Conservation (phyloP, 1,140 invertebrate genomes). For the Zaprionus tsacasi region DNA sequence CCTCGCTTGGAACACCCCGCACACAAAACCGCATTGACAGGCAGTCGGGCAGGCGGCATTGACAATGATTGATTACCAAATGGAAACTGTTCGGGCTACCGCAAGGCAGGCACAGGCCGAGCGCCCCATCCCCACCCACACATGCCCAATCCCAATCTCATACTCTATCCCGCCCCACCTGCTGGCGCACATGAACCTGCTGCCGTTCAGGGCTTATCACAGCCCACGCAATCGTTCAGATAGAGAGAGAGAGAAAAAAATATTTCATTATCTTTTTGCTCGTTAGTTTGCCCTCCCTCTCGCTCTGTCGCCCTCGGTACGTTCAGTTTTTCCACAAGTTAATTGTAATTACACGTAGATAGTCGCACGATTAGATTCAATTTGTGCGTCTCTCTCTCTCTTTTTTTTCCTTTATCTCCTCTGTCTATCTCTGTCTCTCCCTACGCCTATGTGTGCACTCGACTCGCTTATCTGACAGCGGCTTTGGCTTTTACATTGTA, state of each 20-base stretch:
- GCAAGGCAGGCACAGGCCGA: background rate
- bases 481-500: conserved; percentile 41
- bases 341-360: conserved; percentile 82
- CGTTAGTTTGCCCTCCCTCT: conserved; percentile 54
- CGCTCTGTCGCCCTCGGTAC: conserved; percentile 5
- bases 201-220: conserved; percentile 25
- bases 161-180: conserved; percentile 31
- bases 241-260: conserved; percentile 30
- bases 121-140: background rate
- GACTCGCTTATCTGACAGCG: conserved; percentile 31
- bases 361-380: conserved; percentile 79
- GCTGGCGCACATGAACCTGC: conserved; percentile 38
- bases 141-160: background rate
- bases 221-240: conserved; percentile 30
- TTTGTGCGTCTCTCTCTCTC: conserved; percentile 46
- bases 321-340: conserved; percentile 38
- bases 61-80: conserved; percentile 82
- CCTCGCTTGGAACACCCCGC: too few relatives aligned
- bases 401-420: background rate
- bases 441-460: background rate
- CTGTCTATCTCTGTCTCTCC: background rate
- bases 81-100: conserved; percentile 61
- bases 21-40: conserved; percentile 71
- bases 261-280: conserved; percentile 79
- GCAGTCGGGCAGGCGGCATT: conserved; percentile 58